Evolutionary conservation across 1,140 invertebrate species (phyloP).

Genomic region (Diplogasteroides magnus): DNA sequence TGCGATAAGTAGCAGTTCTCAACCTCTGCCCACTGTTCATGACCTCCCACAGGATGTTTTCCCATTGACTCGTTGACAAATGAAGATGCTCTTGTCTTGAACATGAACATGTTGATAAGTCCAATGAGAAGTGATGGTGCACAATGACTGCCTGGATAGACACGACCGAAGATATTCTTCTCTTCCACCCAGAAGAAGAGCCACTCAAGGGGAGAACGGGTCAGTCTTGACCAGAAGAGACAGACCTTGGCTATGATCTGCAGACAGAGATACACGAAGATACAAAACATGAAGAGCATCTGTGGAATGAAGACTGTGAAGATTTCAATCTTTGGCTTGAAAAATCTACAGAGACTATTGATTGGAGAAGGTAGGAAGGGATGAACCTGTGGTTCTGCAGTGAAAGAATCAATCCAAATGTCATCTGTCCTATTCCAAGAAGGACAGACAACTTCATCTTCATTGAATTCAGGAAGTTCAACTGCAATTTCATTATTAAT

Average conservation of each 20-base stretch:
- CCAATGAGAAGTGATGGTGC: slow-evolving; percentile 66
- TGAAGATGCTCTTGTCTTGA: slow-evolving; percentile 56
- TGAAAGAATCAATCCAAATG: slow-evolving; percentile 84
- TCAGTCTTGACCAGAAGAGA: too few relatives aligned
- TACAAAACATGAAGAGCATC: slow-evolving; percentile 76
- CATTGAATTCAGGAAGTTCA: slow-evolving; percentile 90
- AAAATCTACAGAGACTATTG: not conserved
- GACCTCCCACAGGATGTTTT: slow-evolving; percentile 6
- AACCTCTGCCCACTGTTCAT: slow-evolving; percentile 33
- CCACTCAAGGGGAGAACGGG: not conserved
- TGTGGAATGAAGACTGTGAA: slow-evolving; percentile 87
- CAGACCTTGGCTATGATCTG: too few relatives aligned
- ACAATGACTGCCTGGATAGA: slow-evolving; percentile 54
- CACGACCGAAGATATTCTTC: slow-evolving; percentile 16
- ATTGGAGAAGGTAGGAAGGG: not conserved
- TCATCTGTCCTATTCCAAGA: slow-evolving; percentile 90
- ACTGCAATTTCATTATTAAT: too few relatives aligned
- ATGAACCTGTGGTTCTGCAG: slow-evolving; percentile 73
- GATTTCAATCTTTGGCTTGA: slow-evolving; percentile 62
- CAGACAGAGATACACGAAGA: slow-evolving; percentile 88
- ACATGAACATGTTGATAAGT: slow-evolving; percentile 66
- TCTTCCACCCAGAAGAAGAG: slow-evolving; percentile 62
- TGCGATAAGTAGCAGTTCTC: slow-evolving; percentile 45
- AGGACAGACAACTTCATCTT: slow-evolving; percentile 99
- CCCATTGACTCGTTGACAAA: slow-evolving; percentile 40